Evolutionary conservation across 2,888 invertebrate genomes (phyloP).

Genomic region (Meteorus colon): DNA sequence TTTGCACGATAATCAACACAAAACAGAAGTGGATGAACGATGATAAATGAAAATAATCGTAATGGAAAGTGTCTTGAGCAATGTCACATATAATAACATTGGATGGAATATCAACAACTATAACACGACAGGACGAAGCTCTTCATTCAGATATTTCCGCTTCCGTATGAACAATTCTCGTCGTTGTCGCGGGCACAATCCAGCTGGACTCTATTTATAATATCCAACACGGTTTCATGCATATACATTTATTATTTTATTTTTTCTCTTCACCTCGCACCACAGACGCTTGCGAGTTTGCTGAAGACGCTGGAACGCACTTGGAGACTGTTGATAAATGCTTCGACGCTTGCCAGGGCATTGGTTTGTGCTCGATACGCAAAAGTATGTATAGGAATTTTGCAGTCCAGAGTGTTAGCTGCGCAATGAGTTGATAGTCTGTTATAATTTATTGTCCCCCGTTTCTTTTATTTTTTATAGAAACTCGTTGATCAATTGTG

Average conservation of each 20-base stretch:
- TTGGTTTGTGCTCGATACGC: not conserved
- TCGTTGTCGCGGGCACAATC: slow-evolving; percentile 30
- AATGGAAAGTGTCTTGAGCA: not conserved
- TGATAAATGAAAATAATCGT: not conserved
- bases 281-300: not conserved
- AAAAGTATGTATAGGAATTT: not conserved
- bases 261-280: slow-evolving; percentile 8
- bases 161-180: slow-evolving; percentile 6
- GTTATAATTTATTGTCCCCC: not conserved
- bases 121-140: not conserved
- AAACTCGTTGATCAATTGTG: no score
- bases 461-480: not conserved
- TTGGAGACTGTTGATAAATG: not conserved
- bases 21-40: not conserved
- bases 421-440: not conserved
- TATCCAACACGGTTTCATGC: slow-evolving; percentile 12
- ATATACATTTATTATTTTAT: not conserved
- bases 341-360: not conserved
- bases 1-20: not conserved
- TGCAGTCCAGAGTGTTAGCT: not conserved
- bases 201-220: slow-evolving; percentile 38
- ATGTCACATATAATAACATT: not conserved
- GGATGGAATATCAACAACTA: not conserved
- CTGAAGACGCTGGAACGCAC: not conserved
- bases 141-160: slow-evolving; percentile 17